A percentile compares a stretch with the other conserved stretches of the same genome.
Evolutionary conservation across 2,888 invertebrate genomes (phyloP).

Genomic region (Danaus chrysippus): DNA sequence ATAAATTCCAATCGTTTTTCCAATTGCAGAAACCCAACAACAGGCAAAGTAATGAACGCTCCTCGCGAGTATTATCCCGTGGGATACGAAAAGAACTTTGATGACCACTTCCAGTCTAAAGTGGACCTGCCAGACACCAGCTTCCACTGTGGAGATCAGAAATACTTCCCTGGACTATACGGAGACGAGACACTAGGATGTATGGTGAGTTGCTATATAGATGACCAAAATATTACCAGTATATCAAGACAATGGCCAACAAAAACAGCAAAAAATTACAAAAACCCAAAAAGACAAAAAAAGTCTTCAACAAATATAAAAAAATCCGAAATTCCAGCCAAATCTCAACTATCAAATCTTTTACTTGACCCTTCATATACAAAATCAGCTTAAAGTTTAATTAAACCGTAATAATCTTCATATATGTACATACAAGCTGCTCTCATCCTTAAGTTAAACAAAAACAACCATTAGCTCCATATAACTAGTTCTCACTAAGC

Average conservation of each 20-base stretch:
- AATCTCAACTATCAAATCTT: neutral
- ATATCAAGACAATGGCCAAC: neutral
- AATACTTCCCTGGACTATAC: constrained; percentile 93
- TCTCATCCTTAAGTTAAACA: too few species aligned
- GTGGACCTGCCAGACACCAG: constrained; percentile 91
- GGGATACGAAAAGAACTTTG: constrained; percentile 93
- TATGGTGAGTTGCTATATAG: constrained; percentile 82
- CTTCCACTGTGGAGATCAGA: constrained; percentile 92
- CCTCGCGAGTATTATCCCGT: constrained; percentile 93
- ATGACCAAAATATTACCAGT: neutral
- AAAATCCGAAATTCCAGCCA: too few species aligned
- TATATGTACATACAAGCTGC: too few species aligned
- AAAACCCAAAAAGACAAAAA: too few species aligned
- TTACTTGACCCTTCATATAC: neutral
- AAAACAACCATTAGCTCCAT: too few species aligned
- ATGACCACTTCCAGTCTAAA: constrained; percentile 91
- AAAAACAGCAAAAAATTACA: too few species aligned
- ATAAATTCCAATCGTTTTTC: too few species aligned
- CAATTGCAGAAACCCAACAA: constrained; percentile 54
- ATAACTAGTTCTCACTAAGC: too few species aligned
- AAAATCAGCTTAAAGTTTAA: too few species aligned
- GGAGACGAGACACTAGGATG: constrained; percentile 93
- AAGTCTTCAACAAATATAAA: too few species aligned
- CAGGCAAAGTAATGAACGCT: constrained; percentile 90
- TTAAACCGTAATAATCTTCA: too few species aligned